Evolutionary conservation across 2,888 invertebrate genomes (phyloP).

Genomic region (Drosophila planitibia): DNA sequence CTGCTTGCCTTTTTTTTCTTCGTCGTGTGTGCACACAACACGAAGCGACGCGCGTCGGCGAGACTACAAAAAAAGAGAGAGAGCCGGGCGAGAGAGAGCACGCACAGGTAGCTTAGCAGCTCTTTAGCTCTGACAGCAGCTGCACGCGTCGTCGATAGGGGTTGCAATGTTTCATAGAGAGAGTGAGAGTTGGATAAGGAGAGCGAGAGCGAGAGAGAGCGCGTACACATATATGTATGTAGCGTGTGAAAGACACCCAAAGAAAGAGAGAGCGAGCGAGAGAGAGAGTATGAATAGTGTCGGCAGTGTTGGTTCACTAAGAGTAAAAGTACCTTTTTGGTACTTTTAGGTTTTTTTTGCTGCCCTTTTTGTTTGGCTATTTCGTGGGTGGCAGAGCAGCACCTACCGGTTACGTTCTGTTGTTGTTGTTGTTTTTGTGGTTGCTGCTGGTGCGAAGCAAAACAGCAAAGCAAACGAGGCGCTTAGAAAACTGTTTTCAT

Average conservation of each 20-base stretch:
- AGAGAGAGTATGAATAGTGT: not conserved
- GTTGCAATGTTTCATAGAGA: not conserved
- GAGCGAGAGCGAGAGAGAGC: not conserved
- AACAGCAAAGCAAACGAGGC: conserved; percentile 61
- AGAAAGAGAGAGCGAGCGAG: conserved; percentile 18
- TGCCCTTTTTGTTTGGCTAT: conserved; percentile 71
- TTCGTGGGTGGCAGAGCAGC: conserved; percentile 70
- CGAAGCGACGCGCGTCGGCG: conserved; percentile 31
- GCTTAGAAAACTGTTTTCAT: conserved; percentile 48
- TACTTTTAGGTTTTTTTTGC: conserved; percentile 43
- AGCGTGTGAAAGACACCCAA: conserved; percentile 19
- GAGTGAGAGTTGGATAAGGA: not conserved
- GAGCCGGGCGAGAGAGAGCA: conserved; percentile 4
- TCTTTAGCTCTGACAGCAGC: conserved; percentile 3
- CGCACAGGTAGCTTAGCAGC: conserved; percentile 30
- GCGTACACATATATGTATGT: too few species aligned
- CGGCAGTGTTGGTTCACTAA: conserved; percentile 13
- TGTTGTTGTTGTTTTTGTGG: conserved; percentile 46
- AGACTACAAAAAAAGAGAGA: conserved; percentile 23
- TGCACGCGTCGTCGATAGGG: conserved; percentile 12
- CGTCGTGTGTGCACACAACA: conserved; percentile 29
- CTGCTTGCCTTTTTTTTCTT: conserved; percentile 12
- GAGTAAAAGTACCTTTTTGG: conserved; percentile 62
- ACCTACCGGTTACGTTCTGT: conserved; percentile 74
- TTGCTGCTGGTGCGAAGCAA: conserved; percentile 57